Evolutionary conservation across 2,797 vertebrate species (phyloP).

Genomic region (Anniella stebbinsi): DNA sequence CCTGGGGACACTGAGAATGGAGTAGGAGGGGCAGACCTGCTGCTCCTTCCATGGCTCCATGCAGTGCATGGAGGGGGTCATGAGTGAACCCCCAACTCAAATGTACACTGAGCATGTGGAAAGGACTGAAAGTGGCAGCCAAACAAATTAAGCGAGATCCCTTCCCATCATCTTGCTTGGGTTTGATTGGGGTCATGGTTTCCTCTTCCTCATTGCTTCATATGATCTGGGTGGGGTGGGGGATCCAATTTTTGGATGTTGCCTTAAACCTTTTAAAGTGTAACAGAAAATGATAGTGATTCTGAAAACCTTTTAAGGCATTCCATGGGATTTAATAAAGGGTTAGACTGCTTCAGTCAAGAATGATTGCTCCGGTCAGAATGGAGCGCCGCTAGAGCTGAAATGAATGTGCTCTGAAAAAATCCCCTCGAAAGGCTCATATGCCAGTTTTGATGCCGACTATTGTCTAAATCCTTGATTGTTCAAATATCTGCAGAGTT

Average conservation of each 20-base stretch:
- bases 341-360: neutral
- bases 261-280: constrained; percentile 21
- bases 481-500: neutral
- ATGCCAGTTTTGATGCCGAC: neutral
- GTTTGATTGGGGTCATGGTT: neutral
- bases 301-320: constrained; percentile 12
- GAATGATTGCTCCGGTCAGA: neutral
- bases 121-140: neutral
- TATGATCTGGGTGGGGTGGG: neutral
- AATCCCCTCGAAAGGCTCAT: neutral
- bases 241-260: constrained; percentile 37
- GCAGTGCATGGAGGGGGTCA: neutral
- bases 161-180: constrained; percentile 24
- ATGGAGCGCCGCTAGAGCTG: neutral
- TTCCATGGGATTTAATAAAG: neutral
- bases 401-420: neutral
- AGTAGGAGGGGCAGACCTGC: neutral
- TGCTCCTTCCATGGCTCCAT: neutral
- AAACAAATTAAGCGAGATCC: neutral
- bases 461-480: neutral
- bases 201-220: constrained; percentile 1
- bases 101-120: neutral
- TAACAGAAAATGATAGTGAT: constrained; percentile 34
- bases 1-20: no score
- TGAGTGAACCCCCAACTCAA: neutral